Percentiles rank a stretch among this genome's conserved stretches.
Conservation (phyloP, 2,797 vertebrate species). For the Enoplosus armatus region DNA sequence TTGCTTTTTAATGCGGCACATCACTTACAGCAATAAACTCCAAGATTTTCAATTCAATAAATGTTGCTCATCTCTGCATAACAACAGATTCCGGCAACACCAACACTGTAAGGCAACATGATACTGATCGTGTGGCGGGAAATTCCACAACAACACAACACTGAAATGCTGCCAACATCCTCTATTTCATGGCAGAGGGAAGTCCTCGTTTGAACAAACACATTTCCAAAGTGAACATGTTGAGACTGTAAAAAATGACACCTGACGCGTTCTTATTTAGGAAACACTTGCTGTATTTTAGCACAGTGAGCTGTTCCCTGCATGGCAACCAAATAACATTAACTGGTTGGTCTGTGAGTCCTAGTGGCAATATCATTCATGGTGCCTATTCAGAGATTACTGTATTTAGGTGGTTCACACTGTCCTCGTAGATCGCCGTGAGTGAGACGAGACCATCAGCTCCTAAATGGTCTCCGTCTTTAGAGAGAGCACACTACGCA, state of each 20-base stretch:
- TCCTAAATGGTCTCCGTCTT: neutral
- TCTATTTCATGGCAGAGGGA: neutral
- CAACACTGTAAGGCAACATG: conserved; percentile 19
- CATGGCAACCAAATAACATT: neutral
- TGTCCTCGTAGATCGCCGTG: neutral
- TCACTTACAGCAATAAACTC: neutral
- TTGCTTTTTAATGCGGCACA: neutral
- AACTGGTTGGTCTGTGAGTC: neutral
- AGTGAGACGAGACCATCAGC: neutral
- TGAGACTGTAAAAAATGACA: neutral
- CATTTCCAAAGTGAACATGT: neutral
- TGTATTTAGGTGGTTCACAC: neutral
- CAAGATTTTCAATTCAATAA: neutral
- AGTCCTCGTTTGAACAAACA: neutral
- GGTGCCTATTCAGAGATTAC: neutral
- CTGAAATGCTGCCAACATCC: conserved; percentile 9
- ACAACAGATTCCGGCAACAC: neutral
- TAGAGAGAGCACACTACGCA: neutral
- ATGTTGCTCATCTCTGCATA: neutral
- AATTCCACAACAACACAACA: conserved; percentile 15
- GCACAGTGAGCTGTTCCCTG: neutral
- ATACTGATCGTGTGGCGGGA: conserved; percentile 35
- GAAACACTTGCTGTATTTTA: neutral
- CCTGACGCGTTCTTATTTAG: neutral
- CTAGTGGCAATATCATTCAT: neutral